A percentile compares a stretch with the other conserved stretches of the same genome.
These are phyloP conservation scores for Calyptomena viridis DNA, from an alignment of 2,113 vertebrate species.

Conservation along the genomic window DNA sequence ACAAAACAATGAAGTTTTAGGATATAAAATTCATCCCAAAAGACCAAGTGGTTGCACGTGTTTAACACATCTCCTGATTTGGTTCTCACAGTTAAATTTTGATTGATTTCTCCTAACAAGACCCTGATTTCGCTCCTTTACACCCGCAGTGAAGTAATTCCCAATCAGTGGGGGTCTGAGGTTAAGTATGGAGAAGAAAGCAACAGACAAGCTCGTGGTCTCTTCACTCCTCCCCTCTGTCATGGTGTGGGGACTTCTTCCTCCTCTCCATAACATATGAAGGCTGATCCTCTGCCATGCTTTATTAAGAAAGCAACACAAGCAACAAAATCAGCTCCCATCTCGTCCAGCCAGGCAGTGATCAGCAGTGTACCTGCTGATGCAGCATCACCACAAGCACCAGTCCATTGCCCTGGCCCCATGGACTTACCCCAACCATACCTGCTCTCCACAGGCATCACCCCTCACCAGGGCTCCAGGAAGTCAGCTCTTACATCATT, in stretches of 20 bases:
- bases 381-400: not conserved
- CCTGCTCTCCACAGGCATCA: not conserved
- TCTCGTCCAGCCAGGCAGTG: not conserved
- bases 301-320: not conserved
- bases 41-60: not conserved
- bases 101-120: not conserved
- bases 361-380: not conserved
- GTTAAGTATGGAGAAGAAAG: not conserved
- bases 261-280: fast-evolving
- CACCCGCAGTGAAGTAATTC: not conserved
- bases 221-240: not conserved
- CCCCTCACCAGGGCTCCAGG: not conserved
- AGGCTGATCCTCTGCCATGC: not conserved
- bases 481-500: not conserved
- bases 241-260: fast-evolving
- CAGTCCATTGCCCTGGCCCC: not conserved
- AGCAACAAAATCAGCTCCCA: not conserved
- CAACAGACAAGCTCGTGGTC: not conserved
- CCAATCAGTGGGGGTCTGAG: not conserved
- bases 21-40: not conserved
- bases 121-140: not conserved
- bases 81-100: not conserved
- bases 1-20: not conserved
- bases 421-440: fast-evolving
- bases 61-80: not conserved